A percentile compares a stretch with the other conserved stretches of the same genome.
These are phyloP conservation scores for Drosophila elegans DNA, from an alignment of 1,140 invertebrate species.

Conservation along the genomic window DNA sequence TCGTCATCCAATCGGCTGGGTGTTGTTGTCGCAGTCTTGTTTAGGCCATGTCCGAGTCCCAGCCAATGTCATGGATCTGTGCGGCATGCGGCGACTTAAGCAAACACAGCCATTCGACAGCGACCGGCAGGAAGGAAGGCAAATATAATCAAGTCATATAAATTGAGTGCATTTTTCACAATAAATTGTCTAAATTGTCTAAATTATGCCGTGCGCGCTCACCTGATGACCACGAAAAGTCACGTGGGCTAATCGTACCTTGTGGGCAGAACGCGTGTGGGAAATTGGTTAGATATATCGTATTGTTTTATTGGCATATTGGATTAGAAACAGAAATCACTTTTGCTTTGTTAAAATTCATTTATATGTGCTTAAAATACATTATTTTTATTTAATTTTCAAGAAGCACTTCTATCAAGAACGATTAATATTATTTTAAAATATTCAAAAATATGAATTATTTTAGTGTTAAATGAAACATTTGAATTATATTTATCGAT, in stretches of 20 bases:
- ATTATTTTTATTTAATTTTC: too few species aligned
- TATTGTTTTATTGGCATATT: too few species aligned
- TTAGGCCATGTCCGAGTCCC: constrained; percentile 48
- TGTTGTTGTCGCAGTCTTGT: constrained; percentile 59
- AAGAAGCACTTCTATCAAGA: too few species aligned
- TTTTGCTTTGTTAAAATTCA: not conserved
- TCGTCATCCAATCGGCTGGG: constrained; percentile 26
- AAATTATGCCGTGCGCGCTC: constrained; percentile 69
- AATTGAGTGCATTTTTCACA: constrained; percentile 83
- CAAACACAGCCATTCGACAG: constrained; percentile 63
- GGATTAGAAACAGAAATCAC: not conserved
- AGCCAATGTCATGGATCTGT: constrained; percentile 60
- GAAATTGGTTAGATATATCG: constrained; percentile 16
- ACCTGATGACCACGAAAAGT: constrained; percentile 25
- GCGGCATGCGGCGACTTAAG: constrained; percentile 57
- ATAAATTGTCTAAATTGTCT: constrained; percentile 81
- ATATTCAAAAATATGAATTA: too few species aligned
- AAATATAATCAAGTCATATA: constrained; percentile 83
- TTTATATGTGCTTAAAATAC: too few species aligned
- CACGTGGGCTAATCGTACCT: constrained; percentile 6
- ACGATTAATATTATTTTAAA: too few species aligned
- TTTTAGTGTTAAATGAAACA: too few species aligned
- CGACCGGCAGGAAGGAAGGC: constrained; percentile 42
- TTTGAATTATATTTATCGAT: too few species aligned
- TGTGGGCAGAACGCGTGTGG: constrained; percentile 42